These are phyloP conservation scores for Hyperoodon ampullatus DNA, from an alignment of 2,113 vertebrate genomes.

Conservation along the genomic window DNA sequence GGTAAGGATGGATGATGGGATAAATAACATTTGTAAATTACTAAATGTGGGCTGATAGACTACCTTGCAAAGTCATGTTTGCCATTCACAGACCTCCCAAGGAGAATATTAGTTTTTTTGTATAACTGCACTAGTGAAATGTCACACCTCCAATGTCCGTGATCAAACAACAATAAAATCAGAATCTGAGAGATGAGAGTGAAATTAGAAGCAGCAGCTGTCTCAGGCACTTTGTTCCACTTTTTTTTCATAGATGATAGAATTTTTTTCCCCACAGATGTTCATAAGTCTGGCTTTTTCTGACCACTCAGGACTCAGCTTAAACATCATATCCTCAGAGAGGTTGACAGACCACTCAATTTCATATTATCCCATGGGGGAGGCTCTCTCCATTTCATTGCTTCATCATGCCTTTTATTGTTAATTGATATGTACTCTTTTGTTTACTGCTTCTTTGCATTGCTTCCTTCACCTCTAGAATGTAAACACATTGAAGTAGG, in stretches of 20 bases:
- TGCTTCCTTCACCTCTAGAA: background rate
- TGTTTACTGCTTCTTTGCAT: background rate
- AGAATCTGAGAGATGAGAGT: background rate
- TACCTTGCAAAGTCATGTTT: background rate
- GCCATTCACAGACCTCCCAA: background rate
- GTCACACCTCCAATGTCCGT: background rate
- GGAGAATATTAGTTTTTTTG: background rate
- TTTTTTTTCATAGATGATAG: background rate
- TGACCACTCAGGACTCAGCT: background rate
- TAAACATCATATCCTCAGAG: background rate
- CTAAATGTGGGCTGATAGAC: background rate
- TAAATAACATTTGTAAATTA: background rate
- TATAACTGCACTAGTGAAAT: background rate
- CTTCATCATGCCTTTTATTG: background rate
- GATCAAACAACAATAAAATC: background rate
- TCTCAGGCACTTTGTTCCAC: background rate
- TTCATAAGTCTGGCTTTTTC: background rate
- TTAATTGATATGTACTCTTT: background rate
- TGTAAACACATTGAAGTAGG: background rate
- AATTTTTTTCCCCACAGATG: background rate
- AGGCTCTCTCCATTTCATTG: background rate
- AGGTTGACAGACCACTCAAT: background rate
- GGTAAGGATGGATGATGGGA: background rate
- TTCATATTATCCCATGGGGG: background rate
- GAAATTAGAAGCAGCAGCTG: background rate